Evolutionary conservation across 2,888 invertebrate species (phyloP).

Genomic region (Cataglyphis cursor): DNA sequence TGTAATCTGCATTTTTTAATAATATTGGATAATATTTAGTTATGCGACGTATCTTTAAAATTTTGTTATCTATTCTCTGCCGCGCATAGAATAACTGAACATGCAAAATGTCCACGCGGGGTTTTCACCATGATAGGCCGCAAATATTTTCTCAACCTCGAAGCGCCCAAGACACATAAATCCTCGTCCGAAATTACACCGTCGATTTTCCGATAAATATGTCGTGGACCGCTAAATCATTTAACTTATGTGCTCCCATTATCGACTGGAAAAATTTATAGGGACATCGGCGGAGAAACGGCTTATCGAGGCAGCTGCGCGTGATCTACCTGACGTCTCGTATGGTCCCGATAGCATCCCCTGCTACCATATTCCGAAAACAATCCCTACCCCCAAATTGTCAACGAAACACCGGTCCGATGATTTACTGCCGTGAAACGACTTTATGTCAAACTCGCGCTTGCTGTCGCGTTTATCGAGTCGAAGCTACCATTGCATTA

Average conservation of each 20-base stretch:
- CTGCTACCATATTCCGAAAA: slow-evolving; percentile 21
- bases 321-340: slow-evolving; percentile 36
- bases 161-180: slow-evolving; percentile 36
- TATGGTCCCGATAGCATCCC: background rate
- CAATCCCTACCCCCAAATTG: slow-evolving; percentile 42
- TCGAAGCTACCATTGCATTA: slow-evolving; percentile 24
- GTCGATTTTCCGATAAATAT: slow-evolving; percentile 52
- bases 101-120: slow-evolving; percentile 5
- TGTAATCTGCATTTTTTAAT: background rate
- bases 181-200: slow-evolving; percentile 35
- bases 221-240: slow-evolving; percentile 46
- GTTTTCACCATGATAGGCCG: background rate
- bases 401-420: slow-evolving; percentile 25
- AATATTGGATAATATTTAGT: background rate
- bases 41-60: background rate
- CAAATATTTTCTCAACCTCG: slow-evolving; percentile 43
- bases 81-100: background rate
- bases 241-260: slow-evolving; percentile 52
- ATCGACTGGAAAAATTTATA: slow-evolving; percentile 50
- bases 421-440: slow-evolving; percentile 39
- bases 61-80: background rate
- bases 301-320: slow-evolving; percentile 39
- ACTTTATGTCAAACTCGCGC: slow-evolving; percentile 32
- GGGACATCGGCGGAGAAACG: background rate
- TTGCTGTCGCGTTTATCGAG: slow-evolving; percentile 29